Conservation (phyloP, 2,888 invertebrate species). For the Cephus spinipes region DNA sequence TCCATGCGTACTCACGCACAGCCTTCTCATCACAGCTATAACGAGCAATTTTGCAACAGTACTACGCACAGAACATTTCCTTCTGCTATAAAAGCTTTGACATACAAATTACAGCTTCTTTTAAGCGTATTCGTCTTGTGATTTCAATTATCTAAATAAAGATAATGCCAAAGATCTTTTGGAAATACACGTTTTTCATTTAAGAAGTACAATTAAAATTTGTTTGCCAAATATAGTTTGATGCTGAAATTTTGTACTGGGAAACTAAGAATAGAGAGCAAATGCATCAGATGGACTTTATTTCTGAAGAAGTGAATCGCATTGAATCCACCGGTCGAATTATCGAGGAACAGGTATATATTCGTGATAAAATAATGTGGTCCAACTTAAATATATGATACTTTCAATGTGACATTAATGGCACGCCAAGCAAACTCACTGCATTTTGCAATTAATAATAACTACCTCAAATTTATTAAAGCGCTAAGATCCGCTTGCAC, state of each 20-base stretch:
- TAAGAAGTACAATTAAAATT: slow-evolving; percentile 11
- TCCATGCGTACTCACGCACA: background rate
- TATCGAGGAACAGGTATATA: slow-evolving; percentile 82
- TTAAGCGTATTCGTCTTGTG: background rate
- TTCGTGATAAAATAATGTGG: slow-evolving; percentile 14
- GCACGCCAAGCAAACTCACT: background rate
- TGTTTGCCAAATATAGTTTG: slow-evolving; percentile 72
- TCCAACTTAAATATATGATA: background rate
- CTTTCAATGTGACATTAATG: background rate
- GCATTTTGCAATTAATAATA: slow-evolving; percentile 1
- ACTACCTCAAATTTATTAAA: background rate
- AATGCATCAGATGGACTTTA: slow-evolving; percentile 84
- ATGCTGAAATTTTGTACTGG: slow-evolving; percentile 92
- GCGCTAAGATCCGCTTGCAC: background rate
- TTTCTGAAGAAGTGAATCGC: slow-evolving; percentile 84
- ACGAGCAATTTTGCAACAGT: background rate
- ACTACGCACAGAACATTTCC: background rate
- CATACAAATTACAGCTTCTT: background rate
- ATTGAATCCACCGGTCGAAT: slow-evolving; percentile 82
- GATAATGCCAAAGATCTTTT: background rate
- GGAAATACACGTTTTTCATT: slow-evolving; percentile 19
- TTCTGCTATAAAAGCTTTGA: background rate
- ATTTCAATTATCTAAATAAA: background rate
- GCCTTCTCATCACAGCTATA: background rate
- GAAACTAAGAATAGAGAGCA: slow-evolving; percentile 90